phyloP scores from a whole-genome alignment of 2,888 invertebrate genomes.

The Byasa hedistus region DNA sequence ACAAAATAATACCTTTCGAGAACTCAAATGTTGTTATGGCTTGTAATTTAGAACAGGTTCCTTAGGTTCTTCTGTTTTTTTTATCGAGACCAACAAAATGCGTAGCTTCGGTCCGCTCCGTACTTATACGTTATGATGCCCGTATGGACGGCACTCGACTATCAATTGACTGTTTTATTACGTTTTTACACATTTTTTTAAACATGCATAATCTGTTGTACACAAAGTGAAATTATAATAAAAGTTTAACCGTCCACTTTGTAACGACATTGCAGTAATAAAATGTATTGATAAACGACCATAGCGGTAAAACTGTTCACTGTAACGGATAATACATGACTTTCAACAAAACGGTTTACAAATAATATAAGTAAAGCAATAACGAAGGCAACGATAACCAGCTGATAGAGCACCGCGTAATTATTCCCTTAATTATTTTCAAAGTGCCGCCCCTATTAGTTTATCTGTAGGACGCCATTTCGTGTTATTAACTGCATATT shows the following conservation, averaged over 20 bases:
- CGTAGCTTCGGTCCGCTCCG: conserved; percentile 14
- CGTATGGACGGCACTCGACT: conserved; percentile 1
- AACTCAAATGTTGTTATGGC: conserved; percentile 37
- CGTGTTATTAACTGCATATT: conserved; percentile 55
- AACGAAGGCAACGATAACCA: conserved; percentile 8
- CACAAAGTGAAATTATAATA: not conserved
- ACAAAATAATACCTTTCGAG: conserved; percentile 38
- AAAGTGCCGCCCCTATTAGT: conserved; percentile 63
- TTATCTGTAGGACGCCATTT: conserved; percentile 55
- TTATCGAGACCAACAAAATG: conserved; percentile 32
- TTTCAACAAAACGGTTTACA: not conserved
- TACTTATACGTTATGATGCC: conserved; percentile 31
- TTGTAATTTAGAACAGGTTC: conserved; percentile 40
- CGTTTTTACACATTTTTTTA: not conserved
- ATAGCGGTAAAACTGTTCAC: too few relatives aligned
- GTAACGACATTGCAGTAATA: too few relatives aligned
- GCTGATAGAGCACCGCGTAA: conserved; percentile 29
- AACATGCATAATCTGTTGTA: not conserved
- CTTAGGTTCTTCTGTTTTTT: conserved; percentile 30
- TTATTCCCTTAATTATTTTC: conserved; percentile 52
- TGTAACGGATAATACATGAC: too few relatives aligned
- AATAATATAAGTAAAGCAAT: not conserved
- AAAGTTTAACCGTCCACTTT: not conserved
- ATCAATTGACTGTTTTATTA: conserved; percentile 17
- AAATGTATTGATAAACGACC: too few relatives aligned